Percentiles rank a stretch among this genome's conserved stretches.
phyloP scores from a whole-genome alignment of 2,888 invertebrate species.

The Crocallis elinguaria region DNA sequence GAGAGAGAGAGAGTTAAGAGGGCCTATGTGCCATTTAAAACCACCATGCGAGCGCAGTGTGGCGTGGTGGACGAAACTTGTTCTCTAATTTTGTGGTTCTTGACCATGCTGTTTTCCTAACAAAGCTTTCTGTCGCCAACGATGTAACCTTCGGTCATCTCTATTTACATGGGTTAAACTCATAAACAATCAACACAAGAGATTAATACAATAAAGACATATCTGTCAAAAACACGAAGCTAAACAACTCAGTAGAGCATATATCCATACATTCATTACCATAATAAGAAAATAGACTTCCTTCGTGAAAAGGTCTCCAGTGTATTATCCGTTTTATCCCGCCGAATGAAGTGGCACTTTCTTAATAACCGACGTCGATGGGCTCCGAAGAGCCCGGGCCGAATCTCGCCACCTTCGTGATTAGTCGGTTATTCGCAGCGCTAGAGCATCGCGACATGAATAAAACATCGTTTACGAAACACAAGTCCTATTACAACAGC shows the following conservation, averaged over 20 bases:
- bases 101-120: no score
- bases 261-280: conserved; percentile 13
- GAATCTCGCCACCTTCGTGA: conserved; percentile 75
- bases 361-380: conserved; percentile 50
- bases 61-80: no score
- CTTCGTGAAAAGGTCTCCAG: conserved; percentile 9
- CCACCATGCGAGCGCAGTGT: no score
- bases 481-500: conserved; percentile 62
- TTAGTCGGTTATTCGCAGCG: conserved; percentile 76
- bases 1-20: no score
- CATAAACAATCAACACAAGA: background rate
- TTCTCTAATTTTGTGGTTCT: no score
- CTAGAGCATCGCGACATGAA: conserved; percentile 74
- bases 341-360: conserved; percentile 60
- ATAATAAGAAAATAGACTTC: conserved; percentile 27
- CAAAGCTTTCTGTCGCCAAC: no score
- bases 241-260: background rate
- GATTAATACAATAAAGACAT: background rate
- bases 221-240: background rate
- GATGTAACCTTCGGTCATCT: no score
- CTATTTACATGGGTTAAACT: no score
- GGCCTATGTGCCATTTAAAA: no score
- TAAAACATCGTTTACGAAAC: conserved; percentile 76
- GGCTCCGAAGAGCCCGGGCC: conserved; percentile 24
- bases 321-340: conserved; percentile 50